Evolutionary conservation across 2,888 invertebrate species (phyloP), one percentile per base, ranked within the genome.

Genomic region (Zhengitettix transpicula): DNA sequence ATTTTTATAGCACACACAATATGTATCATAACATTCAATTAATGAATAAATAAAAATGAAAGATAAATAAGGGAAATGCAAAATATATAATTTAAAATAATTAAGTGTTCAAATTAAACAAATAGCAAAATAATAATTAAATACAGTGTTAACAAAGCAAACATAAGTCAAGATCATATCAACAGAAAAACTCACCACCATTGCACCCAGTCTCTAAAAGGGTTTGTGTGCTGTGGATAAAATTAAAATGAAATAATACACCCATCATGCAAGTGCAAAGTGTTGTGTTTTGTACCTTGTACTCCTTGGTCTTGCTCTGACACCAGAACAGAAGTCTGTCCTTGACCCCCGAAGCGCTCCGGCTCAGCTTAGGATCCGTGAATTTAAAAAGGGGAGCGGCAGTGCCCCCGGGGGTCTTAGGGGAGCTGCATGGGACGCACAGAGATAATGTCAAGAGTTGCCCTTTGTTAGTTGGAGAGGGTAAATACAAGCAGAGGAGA

Each of bases 311-410:
- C 84, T 95, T 94, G 80, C 89, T 87, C 78, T 91, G 89, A 81
- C 92, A 92, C 97, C 97, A 97, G 77, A 88, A 85, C 78, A 97
- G 85, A 75, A 97, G 83, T 77, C 93, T 85, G 75, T 96, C 94
- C 85, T 96, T 97, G 77, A 95, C 91, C 78, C 91, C 89, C 78
- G 85, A 87, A 72, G 94, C 94, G 79, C 89, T 92, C 76, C 87
- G 85, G 75, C 84, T 85, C 79, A 94, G 83, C 77, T 85, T 84
- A 72, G 89, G 87, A 79, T 90, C 90, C 75, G 89, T 89, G 82
- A 91, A 90, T 84, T 85, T 88, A 84, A 91, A 90, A 76, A 85
- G 81, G 74, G 87, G 86, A 75, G 81, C 81, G 72, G 81, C 77
- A 73, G 80, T 78, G 72, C 81, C 67, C 66, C 65, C 83, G 68